These are phyloP conservation scores for Neodiprion fabricii DNA, from an alignment of 1,140 invertebrate genomes.

Conservation along the genomic window DNA sequence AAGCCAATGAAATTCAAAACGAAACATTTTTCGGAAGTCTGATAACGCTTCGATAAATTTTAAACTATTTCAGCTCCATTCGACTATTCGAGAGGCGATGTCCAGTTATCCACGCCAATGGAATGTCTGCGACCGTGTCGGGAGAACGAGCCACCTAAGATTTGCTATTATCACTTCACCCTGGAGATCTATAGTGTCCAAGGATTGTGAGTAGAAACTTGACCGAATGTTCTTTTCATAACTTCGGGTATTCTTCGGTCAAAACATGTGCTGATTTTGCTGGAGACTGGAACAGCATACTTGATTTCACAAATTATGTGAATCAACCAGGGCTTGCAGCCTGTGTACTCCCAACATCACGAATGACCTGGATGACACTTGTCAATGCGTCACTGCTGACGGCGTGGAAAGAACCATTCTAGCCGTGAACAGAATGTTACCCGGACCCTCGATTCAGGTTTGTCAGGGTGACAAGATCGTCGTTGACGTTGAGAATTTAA, in stretches of 20 bases:
- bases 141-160: slow-evolving; percentile 74
- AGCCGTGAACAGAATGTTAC: slow-evolving; percentile 82
- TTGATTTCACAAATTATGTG: no score
- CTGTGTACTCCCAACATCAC: slow-evolving; percentile 83
- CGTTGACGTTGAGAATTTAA: slow-evolving; percentile 82
- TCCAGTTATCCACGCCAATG: slow-evolving; percentile 61
- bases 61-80: no score
- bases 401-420: slow-evolving; percentile 80
- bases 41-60: no score
- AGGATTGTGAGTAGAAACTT: slow-evolving; percentile 72
- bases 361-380: slow-evolving; percentile 78
- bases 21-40: no score
- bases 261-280: no score
- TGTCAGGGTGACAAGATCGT: slow-evolving; percentile 86
- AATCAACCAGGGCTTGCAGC: slow-evolving; percentile 73
- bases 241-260: no score
- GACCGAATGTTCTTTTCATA: no score
- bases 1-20: no score
- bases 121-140: slow-evolving; percentile 79
- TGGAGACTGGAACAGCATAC: no score
- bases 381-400: slow-evolving; percentile 83
- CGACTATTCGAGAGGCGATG: background rate
- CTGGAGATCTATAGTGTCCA: slow-evolving; percentile 81
- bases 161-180: slow-evolving; percentile 83
- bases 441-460: slow-evolving; percentile 85